These are phyloP conservation scores for Leptosomus discolor DNA, from an alignment of 2,113 vertebrate species.

Conservation along the genomic window DNA sequence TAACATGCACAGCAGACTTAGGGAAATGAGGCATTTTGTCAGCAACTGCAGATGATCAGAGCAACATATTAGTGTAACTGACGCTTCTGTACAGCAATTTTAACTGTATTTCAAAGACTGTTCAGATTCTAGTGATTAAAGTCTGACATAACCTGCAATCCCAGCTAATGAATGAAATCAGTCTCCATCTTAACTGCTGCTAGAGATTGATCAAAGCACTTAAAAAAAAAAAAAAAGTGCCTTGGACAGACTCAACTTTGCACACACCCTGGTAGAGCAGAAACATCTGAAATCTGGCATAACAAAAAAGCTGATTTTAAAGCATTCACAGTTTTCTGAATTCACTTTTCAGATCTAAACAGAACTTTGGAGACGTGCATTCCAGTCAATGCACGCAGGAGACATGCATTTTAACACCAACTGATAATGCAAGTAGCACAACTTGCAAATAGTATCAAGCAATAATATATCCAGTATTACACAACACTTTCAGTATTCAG, in stretches of 20 bases:
- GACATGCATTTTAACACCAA: neutral
- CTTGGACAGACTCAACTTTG: constrained; percentile 1
- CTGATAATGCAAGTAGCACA: neutral
- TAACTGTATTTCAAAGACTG: neutral
- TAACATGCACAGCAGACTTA: neutral
- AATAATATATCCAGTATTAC: neutral
- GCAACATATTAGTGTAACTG: neutral
- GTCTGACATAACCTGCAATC: neutral
- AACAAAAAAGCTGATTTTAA: neutral
- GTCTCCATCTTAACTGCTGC: neutral
- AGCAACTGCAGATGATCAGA: constrained; percentile 1
- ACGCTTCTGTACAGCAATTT: neutral
- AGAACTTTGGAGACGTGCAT: neutral
- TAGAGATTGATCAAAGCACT: neutral
- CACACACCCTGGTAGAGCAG: neutral
- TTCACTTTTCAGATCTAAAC: neutral
- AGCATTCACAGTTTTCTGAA: neutral
- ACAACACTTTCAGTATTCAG: neutral
- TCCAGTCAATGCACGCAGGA: neutral
- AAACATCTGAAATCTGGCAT: neutral
- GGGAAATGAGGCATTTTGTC: neutral
- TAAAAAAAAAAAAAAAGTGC: neutral
- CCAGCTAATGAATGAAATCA: neutral
- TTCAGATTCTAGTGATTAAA: neutral
- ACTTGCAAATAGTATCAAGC: neutral